Conservation (phyloP, 2,888 invertebrate species). For the Stratiomys singularior region DNA sequence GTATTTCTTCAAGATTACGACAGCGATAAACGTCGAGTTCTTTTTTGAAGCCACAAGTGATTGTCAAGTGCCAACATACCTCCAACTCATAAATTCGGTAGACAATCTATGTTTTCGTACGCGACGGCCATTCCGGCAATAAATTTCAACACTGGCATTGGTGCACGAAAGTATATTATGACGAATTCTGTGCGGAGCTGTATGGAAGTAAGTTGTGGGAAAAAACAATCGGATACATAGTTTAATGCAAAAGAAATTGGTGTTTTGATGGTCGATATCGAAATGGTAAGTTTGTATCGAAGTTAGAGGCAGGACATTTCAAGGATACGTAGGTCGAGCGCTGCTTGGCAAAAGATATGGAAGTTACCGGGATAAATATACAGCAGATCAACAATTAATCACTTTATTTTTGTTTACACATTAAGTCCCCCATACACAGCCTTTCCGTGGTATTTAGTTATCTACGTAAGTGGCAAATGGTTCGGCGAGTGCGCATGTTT, state of each 20-base stretch:
- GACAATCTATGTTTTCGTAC: not conserved
- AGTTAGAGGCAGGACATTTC: not conserved
- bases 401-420: slow-evolving; percentile 39
- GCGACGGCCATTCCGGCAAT: slow-evolving; percentile 23
- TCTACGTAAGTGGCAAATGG: not conserved
- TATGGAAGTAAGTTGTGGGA: slow-evolving; percentile 69
- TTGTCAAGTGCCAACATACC: slow-evolving; percentile 15
- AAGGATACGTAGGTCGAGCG: not conserved
- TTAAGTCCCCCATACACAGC: slow-evolving; percentile 11
- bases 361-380: not conserved
- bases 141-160: slow-evolving; percentile 3
- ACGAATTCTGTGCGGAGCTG: slow-evolving; percentile 74
- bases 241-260: too few relatives aligned
- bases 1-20: too few relatives aligned
- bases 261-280: too few relatives aligned
- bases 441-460: not conserved
- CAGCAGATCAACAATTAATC: slow-evolving; percentile 23
- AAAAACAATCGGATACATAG: too few relatives aligned
- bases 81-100: too few relatives aligned
- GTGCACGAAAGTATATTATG: slow-evolving; percentile 61
- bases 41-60: too few relatives aligned
- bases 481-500: slow-evolving; percentile 29
- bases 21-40: too few relatives aligned
- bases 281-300: too few relatives aligned
- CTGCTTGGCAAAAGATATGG: not conserved